Evolutionary conservation across 2,113 vertebrate species (phyloP).

Genomic region (Vicugna pacos): DNA sequence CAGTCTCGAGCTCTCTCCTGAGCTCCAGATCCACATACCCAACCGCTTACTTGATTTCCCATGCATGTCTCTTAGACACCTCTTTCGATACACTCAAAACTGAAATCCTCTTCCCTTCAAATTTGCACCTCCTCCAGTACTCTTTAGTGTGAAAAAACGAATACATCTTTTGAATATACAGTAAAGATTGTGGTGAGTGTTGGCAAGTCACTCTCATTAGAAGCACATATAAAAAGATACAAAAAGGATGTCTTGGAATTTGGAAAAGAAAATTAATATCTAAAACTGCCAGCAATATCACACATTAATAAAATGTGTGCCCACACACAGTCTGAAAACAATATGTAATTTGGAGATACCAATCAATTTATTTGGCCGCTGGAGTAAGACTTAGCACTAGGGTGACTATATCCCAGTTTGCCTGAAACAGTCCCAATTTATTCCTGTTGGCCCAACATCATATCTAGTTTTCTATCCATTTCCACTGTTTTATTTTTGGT

Average conservation of each 20-base stretch:
- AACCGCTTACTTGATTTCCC: background rate
- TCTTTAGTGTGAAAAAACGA: background rate
- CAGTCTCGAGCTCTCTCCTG: background rate
- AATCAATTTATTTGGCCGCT: background rate
- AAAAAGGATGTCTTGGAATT: background rate
- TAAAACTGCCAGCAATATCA: background rate
- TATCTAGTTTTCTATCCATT: background rate
- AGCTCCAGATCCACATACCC: background rate
- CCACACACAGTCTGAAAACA: slow-evolving; percentile 28
- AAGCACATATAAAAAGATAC: background rate
- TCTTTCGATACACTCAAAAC: background rate
- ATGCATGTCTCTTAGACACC: background rate
- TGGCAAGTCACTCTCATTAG: background rate
- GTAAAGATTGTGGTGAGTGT: background rate
- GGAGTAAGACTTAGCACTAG: background rate
- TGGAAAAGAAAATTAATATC: background rate
- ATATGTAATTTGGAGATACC: background rate
- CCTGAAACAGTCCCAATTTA: background rate
- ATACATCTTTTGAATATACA: background rate
- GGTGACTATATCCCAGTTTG: background rate
- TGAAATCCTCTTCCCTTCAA: slow-evolving; percentile 12
- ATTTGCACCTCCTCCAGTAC: background rate
- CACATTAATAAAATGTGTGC: slow-evolving; percentile 30
- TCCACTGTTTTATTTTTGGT: slow-evolving; percentile 35
- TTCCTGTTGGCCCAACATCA: background rate